These are phyloP conservation scores for Drosophila flavopinicola DNA, from an alignment of 2,888 invertebrate species.

Conservation along the genomic window DNA sequence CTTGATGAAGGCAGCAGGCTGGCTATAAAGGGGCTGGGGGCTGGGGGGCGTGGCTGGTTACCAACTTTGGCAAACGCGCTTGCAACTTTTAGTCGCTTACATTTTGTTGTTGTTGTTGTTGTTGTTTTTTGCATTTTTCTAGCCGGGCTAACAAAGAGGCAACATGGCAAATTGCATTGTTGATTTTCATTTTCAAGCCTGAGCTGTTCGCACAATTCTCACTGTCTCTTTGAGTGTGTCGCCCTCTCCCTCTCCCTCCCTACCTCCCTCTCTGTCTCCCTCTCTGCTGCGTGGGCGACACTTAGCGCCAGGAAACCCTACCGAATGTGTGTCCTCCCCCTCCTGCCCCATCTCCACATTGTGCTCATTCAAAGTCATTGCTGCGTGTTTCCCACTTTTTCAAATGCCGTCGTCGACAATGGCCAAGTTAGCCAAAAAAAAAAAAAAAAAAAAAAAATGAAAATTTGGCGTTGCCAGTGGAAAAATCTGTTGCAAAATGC, in stretches of 20 bases:
- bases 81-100: constrained; percentile 60
- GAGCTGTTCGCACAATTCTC: constrained; percentile 30
- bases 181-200: constrained; percentile 80
- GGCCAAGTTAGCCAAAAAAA: constrained; percentile 49
- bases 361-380: constrained; percentile 65
- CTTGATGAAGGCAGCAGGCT: constrained; percentile 46
- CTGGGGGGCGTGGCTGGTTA: constrained; percentile 39
- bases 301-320: constrained; percentile 55
- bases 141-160: constrained; percentile 52
- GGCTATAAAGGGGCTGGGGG: constrained; percentile 1
- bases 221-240: constrained; percentile 39
- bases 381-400: constrained; percentile 73
- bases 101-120: constrained; percentile 42
- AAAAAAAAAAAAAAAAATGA: constrained; percentile 8
- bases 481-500: constrained; percentile 74
- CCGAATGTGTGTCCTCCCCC: constrained; percentile 55
- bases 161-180: constrained; percentile 80
- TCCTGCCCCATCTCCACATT: constrained; percentile 5
- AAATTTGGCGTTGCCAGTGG: constrained; percentile 51
- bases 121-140: constrained; percentile 16
- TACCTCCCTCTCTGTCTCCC: background rate
- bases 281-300: constrained; percentile 50
- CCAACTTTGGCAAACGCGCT: constrained; percentile 61
- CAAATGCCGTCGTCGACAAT: constrained; percentile 57
- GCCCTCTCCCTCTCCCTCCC: background rate